A percentile compares a stretch with the other conserved stretches of the same genome.
These are phyloP conservation scores for Erythrocercus mccallii DNA, from an alignment of 2,113 vertebrate genomes.

Conservation along the genomic window DNA sequence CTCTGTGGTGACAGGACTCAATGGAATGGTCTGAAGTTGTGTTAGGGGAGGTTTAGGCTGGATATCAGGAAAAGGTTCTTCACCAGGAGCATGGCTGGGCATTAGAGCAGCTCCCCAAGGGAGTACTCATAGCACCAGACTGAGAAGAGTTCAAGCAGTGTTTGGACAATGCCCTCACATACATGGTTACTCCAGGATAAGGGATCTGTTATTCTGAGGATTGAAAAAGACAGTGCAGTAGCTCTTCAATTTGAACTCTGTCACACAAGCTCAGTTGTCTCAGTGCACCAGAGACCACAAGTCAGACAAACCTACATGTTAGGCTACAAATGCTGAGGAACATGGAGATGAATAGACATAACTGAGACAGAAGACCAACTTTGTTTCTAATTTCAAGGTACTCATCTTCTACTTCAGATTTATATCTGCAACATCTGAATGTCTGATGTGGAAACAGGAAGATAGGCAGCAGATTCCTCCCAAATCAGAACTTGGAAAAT, in stretches of 20 bases:
- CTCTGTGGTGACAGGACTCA: not conserved
- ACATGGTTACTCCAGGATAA: not conserved
- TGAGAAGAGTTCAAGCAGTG: not conserved
- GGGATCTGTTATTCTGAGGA: not conserved
- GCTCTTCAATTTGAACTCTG: not conserved
- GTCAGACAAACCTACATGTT: not conserved
- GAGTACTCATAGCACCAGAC: not conserved
- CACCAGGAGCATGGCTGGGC: accelerated
- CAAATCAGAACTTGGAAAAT: not conserved
- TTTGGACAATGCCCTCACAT: not conserved
- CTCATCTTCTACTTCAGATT: not conserved
- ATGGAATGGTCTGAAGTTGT: not conserved
- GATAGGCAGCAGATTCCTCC: not conserved
- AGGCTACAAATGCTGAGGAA: not conserved
- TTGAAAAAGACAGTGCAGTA: not conserved
- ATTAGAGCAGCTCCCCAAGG: not conserved
- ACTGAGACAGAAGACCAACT: not conserved
- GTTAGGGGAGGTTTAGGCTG: not conserved
- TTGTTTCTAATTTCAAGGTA: not conserved
- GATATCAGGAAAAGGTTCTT: not conserved
- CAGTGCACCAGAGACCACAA: not conserved
- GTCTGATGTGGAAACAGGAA: not conserved
- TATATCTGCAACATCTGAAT: not conserved
- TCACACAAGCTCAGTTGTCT: not conserved
- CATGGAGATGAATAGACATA: not conserved